These are phyloP conservation scores for Telmatochromis brichardi DNA, from an alignment of 2,113 vertebrate genomes.

Conservation along the genomic window DNA sequence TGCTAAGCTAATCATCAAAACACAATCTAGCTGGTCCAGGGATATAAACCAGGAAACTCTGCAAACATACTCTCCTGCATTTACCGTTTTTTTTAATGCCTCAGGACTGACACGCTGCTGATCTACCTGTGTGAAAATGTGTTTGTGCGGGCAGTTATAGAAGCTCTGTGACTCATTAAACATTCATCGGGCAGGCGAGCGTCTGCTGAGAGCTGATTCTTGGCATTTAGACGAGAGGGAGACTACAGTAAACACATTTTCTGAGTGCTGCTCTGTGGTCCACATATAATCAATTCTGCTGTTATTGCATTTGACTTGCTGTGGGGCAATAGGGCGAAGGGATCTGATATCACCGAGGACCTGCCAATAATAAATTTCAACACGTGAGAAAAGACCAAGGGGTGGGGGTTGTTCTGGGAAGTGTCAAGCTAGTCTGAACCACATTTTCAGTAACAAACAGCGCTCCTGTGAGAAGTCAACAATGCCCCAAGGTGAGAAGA, in stretches of 20 bases:
- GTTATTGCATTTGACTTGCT: slow-evolving; percentile 40
- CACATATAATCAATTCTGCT: slow-evolving; percentile 40
- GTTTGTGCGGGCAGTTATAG: slow-evolving; percentile 31
- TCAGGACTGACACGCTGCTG: neutral
- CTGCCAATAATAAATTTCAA: slow-evolving; percentile 47
- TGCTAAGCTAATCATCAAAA: neutral
- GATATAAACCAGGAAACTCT: neutral
- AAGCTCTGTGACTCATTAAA: slow-evolving; percentile 47
- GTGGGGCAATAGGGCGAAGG: slow-evolving; percentile 15
- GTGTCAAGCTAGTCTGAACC: slow-evolving; percentile 9
- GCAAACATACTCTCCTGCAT: neutral
- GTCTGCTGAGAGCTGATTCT: slow-evolving; percentile 30
- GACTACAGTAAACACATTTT: slow-evolving; percentile 52
- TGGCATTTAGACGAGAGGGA: slow-evolving; percentile 24
- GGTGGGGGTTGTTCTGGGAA: slow-evolving; percentile 6
- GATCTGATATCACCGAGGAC: slow-evolving; percentile 23
- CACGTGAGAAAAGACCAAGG: slow-evolving; percentile 2
- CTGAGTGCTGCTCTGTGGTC: slow-evolving; percentile 20
- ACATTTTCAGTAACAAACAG: slow-evolving; percentile 48
- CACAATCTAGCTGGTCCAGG: neutral
- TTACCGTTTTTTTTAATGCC: neutral
- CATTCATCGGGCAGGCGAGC: slow-evolving; percentile 41
- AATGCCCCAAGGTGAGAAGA: slow-evolving; percentile 28
- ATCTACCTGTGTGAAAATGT: slow-evolving; percentile 16
- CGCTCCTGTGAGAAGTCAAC: slow-evolving; percentile 40